Base-by-base conservation (phyloP, 2,797 vertebrate genomes). In the Hyperoplus immaculatus region DNA sequence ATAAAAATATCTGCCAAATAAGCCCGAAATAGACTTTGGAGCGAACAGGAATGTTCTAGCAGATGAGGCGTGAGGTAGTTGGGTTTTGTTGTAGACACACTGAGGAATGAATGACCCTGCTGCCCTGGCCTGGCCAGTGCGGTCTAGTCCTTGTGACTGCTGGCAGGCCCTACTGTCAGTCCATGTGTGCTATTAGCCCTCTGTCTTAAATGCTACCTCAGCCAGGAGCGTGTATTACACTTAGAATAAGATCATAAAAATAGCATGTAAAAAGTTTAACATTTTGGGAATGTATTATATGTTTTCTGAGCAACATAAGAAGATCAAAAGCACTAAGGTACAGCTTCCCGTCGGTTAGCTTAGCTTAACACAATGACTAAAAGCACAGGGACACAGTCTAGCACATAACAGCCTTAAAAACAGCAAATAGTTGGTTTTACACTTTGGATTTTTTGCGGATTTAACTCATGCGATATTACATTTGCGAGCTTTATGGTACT, bases 1-100 rank as follows among this genome's bases (percentile, higher is more conserved):
- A 80, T 89, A 84, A 89, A 86, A 85, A 89, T 75, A 91, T 63
- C 79, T 76, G 62, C 55, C 72, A 53, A 78, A 82, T 75, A 79
- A 76, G 53, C 64, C 75, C 16, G 41, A 92, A 92, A 92, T 88
- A 92, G 88, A 85, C 69, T 41, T 49, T 38, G 69, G 21, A 59
- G 66, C 63, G 67, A 80, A 56, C 0, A 14, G 71, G 77, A 29
- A 86, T 88, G 85, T 91, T 80, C 77, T 46, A 76, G 62, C 61
- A 84, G 82, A 86, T 81, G 80, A 90, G 72, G 83, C 69, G 38
- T 87, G 56, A 87, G 67, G 60, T 67, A 72, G 76, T 42, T 72
- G 68, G 82, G 68, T 71, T 89, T 74, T 72, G 58, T 53, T 78
- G 77, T 70, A 43, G 45, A 56, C 54, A 74, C 78, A 55, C 43